Evolutionary conservation across 2,888 invertebrate species (phyloP), one percentile per base, ranked within the genome.

Genomic region (Limenitis camilla): DNA sequence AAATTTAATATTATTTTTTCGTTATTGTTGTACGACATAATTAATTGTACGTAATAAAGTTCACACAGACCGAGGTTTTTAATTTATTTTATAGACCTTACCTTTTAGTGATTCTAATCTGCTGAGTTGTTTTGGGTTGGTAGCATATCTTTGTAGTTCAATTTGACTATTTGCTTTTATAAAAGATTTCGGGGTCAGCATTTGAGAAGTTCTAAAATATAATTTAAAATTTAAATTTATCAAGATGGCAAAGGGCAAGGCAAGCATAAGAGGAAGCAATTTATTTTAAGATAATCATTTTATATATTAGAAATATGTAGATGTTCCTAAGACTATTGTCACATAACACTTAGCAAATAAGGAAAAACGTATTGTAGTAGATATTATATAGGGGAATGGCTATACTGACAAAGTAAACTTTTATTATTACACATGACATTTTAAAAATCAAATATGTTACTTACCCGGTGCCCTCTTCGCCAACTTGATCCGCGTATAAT

Each of bases 111-210:
- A 87, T 67, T 87, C 87, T 61, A 87, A 64, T 55, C 93, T 89
- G 63, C 92, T 92, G 58, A 94, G 84, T 72, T 90, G 88, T 68
- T 88, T 82, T 32, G 85, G 82, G 64, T 82, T 89, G 7, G 80
- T 76, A 30, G 90, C 89, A 57, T 89, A 83, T 74, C 89, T 90
- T 62, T 90, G 89, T 52, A 93, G 89, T 69, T 94, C 95, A 47
- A 93, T 92, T 76, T 95, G 93, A 68, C 95, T 96, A 78, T 95
- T 96, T 50, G 94, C 95, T 82, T 96, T 96, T 75, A 96, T 96
- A 74, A 96, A 96, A 11, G 96, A 94, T 76, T 95, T 96, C 5
- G 96, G 95, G 49, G 94, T 93, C 55, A 92, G 90, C 85, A 92
- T 90, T 66, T 91, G 91, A 65, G 91, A 84, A 69, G 91, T 92